Evolutionary conservation across 2,797 vertebrate species (phyloP).

Genomic region (Hapalemur alaotrensis): DNA sequence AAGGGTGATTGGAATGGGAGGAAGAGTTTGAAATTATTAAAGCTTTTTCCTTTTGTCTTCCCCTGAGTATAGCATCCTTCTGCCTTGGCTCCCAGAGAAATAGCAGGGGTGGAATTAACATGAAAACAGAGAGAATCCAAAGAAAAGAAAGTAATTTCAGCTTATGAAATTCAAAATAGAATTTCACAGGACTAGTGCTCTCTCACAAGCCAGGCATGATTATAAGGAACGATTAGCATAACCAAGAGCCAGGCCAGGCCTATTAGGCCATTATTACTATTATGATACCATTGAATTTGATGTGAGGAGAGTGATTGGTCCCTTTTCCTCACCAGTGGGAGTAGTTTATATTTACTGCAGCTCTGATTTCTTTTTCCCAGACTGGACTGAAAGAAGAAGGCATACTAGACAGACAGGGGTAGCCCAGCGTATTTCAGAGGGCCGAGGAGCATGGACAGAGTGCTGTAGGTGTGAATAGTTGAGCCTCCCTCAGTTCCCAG

Average conservation of each 20-base stretch:
- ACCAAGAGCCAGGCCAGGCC: accelerated
- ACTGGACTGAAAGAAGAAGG: background rate
- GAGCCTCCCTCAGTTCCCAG: background rate
- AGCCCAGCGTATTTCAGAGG: accelerated
- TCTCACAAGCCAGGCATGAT: background rate
- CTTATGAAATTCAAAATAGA: background rate
- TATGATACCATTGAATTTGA: too few relatives aligned
- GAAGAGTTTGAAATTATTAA: background rate
- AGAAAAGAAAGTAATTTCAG: background rate
- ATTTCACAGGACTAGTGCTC: accelerated
- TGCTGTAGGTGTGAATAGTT: background rate
- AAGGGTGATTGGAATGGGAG: accelerated
- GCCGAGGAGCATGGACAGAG: accelerated
- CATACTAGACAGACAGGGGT: background rate
- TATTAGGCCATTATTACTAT: accelerated
- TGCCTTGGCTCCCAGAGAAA: background rate
- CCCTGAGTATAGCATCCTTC: accelerated
- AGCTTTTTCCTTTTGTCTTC: background rate
- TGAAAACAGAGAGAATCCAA: background rate
- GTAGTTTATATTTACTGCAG: background rate
- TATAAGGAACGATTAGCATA: background rate
- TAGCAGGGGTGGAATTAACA: background rate
- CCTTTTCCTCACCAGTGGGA: background rate
- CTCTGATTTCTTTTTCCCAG: background rate
- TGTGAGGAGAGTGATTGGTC: background rate